A percentile compares a stretch with the other conserved stretches of the same genome.
Conservation (phyloP, 2,113 vertebrate genomes). For the Ammodytes dubius region DNA sequence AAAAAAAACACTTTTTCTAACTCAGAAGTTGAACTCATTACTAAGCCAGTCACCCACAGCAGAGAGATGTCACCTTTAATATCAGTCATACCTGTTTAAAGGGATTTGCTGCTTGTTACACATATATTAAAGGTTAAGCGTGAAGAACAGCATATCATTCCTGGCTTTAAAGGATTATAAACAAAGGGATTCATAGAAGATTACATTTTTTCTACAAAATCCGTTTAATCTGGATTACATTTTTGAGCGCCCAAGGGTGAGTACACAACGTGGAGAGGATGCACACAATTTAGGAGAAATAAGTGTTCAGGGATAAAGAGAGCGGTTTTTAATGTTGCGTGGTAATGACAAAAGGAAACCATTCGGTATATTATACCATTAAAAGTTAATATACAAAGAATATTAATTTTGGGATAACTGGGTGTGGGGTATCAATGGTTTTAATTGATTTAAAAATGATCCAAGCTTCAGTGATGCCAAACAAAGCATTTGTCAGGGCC, state of each 20-base stretch:
- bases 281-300: conserved; percentile 10
- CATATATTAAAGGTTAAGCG: conserved; percentile 23
- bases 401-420: conserved; percentile 1
- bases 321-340: conserved; percentile 1
- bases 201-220: conserved; percentile 45
- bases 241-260: conserved; percentile 33
- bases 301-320: conserved; percentile 26
- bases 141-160: conserved; percentile 46
- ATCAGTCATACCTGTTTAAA: conserved; percentile 37
- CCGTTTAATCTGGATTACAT: conserved; percentile 59
- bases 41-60: conserved; percentile 36
- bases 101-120: conserved; percentile 43
- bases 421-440: neutral
- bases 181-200: conserved; percentile 59
- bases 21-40: conserved; percentile 31
- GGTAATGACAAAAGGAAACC: conserved; percentile 19
- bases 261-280: conserved; percentile 33
- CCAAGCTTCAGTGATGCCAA: neutral
- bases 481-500: conserved; percentile 5
- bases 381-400: conserved; percentile 29
- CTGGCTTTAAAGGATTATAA: conserved; percentile 62
- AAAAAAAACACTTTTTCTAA: conserved; percentile 22
- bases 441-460: conserved; percentile 20
- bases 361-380: neutral
- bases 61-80: conserved; percentile 37